Evolutionary conservation across 1,140 invertebrate genomes (phyloP).

Genomic region (Cydia splendana): DNA sequence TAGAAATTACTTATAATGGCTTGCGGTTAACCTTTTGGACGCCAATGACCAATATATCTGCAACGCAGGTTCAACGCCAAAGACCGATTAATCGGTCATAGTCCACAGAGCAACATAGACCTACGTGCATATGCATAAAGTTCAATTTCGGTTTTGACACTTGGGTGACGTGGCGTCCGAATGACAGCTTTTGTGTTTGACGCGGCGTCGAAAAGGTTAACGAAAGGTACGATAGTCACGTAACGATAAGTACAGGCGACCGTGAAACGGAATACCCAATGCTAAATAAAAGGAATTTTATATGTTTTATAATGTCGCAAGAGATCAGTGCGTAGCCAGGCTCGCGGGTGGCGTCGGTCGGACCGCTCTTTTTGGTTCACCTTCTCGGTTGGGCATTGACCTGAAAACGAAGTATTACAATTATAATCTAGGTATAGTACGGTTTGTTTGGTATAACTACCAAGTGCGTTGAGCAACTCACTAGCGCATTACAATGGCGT

Average conservation of each 20-base stretch:
- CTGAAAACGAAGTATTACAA: constrained; percentile 50
- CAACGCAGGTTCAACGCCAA: no score
- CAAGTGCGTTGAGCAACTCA: constrained; percentile 41
- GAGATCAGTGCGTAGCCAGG: not conserved
- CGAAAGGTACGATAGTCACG: constrained; percentile 20
- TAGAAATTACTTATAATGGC: constrained; percentile 9
- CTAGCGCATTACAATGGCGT: constrained; percentile 38
- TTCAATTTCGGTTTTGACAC: no score
- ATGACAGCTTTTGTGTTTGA: no score
- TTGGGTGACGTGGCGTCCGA: no score
- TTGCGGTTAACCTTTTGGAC: no score
- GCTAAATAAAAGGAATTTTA: constrained; percentile 32
- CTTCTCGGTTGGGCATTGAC: constrained; percentile 46
- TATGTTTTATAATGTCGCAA: constrained; percentile 33
- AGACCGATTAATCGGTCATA: no score
- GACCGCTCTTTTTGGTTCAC: constrained; percentile 32
- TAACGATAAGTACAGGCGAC: constrained; percentile 24
- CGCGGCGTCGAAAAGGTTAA: no score
- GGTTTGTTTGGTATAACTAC: constrained; percentile 16
- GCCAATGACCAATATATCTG: no score
- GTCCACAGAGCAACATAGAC: no score
- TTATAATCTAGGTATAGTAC: constrained; percentile 40
- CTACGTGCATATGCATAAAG: no score
- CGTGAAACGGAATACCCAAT: constrained; percentile 31
- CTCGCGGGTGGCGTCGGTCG: constrained; percentile 14